A percentile compares a stretch with the other conserved stretches of the same genome.
Evolutionary conservation across 2,113 vertebrate species (phyloP).

Genomic region (Aspidoscelis tigris): DNA sequence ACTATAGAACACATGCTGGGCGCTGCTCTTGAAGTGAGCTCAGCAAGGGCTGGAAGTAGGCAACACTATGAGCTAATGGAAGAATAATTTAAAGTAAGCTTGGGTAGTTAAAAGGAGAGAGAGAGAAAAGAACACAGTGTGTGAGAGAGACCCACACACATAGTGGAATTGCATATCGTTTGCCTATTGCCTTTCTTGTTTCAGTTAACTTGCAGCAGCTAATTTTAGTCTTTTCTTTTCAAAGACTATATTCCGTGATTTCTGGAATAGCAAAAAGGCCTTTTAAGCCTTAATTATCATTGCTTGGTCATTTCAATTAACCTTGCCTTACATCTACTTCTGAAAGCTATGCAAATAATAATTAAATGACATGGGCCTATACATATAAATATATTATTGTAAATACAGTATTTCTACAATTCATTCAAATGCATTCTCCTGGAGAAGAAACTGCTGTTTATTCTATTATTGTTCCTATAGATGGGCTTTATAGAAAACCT

Average conservation of each 20-base stretch:
- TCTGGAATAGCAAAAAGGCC: slow-evolving; percentile 35
- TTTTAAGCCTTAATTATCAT: slow-evolving; percentile 52
- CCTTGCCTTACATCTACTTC: background rate
- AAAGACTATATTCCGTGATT: slow-evolving; percentile 49
- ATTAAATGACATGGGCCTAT: slow-evolving; percentile 41
- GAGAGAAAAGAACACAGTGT: slow-evolving; percentile 38
- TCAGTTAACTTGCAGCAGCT: slow-evolving; percentile 56
- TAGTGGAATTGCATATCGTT: slow-evolving; percentile 48
- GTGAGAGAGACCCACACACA: slow-evolving; percentile 48
- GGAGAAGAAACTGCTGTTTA: background rate
- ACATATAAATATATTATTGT: slow-evolving; percentile 33
- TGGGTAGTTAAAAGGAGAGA: slow-evolving; percentile 51
- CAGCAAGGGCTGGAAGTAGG: slow-evolving; percentile 62
- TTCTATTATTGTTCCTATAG: slow-evolving; percentile 13
- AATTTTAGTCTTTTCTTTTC: slow-evolving; percentile 61
- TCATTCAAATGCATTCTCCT: slow-evolving; percentile 24
- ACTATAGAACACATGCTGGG: slow-evolving; percentile 67
- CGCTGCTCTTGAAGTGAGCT: slow-evolving; percentile 70
- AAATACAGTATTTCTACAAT: slow-evolving; percentile 40
- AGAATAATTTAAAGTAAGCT: slow-evolving; percentile 66
- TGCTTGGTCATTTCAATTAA: slow-evolving; percentile 59
- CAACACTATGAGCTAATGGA: slow-evolving; percentile 66
- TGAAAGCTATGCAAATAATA: slow-evolving; percentile 52
- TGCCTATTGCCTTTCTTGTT: slow-evolving; percentile 60
- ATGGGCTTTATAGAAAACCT: slow-evolving; percentile 12